Evolutionary conservation across 2,797 vertebrate species (phyloP), one percentile per base, ranked within the genome.

Genomic region (Macropodus opercularis): DNA sequence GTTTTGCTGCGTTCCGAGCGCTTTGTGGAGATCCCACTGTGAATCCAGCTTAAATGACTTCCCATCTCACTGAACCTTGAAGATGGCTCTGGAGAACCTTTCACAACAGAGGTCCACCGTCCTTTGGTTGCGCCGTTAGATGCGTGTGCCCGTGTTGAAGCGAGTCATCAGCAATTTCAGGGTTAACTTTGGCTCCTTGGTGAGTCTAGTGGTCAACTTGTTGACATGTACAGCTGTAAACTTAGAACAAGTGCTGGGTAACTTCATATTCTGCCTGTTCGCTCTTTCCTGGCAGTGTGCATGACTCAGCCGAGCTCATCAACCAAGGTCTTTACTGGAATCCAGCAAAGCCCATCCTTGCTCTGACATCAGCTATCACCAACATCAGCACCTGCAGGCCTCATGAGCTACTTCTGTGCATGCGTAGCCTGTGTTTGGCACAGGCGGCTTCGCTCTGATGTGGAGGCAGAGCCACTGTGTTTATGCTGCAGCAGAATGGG

Each of bases 21-120:
- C 84, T 89, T 85, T 84, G 79, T 52, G 86, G 86, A 87, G 89
- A 91, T 91, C 85, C 90, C 88, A 64, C 73, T 58, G 75, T 75
- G 83, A 81, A 86, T 85, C 83, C 78, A 73, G 69, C 83, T 89
- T 88, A 90, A 90, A 91, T 72, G 74, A 85, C 87, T 87, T 90
- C 84, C 85, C 88, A 87, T 83, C 82, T 81, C 69, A 78, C 60
- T 63, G 73, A 77, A 79, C 80, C 87, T 88, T 86, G 81, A 87
- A 89, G 84, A 77, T 26, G 81, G 74, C 80, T 87, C 80, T 67
- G 59, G 46, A 83, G 50, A 79, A 78, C 75, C 84, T 80, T 78
- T 85, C 80, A 84, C 76, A 83, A 80, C 74, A 85, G 68, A 87
- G 84, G 87, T 85, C 83, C 79, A 63, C 12, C 61, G 43, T 56